Percentiles rank a stretch among this genome's conserved stretches.
Conservation (phyloP, 2,797 vertebrate species). For the Sebastes hopkinsi region DNA sequence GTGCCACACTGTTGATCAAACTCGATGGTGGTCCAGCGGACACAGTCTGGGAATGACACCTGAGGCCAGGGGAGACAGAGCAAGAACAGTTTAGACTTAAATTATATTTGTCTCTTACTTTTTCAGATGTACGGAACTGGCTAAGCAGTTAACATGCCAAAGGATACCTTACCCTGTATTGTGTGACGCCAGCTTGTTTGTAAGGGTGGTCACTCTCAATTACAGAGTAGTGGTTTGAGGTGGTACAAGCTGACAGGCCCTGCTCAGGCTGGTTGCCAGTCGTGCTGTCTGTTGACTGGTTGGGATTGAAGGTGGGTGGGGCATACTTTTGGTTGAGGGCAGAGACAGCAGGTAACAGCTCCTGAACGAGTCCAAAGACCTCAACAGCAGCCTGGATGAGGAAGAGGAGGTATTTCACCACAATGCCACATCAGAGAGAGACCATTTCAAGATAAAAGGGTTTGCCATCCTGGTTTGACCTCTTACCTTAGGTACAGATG, state of each 20-base stretch:
- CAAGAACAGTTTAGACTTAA: not conserved
- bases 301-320: conserved; percentile 97
- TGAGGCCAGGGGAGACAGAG: conserved; percentile 53
- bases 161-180: conserved; percentile 88
- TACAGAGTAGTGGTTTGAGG: conserved; percentile 96
- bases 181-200: conserved; percentile 94
- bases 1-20: conserved; percentile 98
- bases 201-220: conserved; percentile 98
- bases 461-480: not conserved
- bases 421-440: not conserved
- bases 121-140: not conserved
- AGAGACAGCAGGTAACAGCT: conserved; percentile 95
- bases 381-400: conserved; percentile 93
- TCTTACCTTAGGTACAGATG: conserved; percentile 95
- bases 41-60: conserved; percentile 98
- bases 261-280: conserved; percentile 98
- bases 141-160: not conserved
- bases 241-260: conserved; percentile 96
- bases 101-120: not conserved
- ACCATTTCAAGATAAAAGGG: not conserved
- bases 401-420: not conserved
- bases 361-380: conserved; percentile 97
- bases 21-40: conserved; percentile 96
- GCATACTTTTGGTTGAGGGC: conserved; percentile 98
- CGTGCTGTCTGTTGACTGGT: conserved; percentile 99